Conservation (phyloP, 1,140 invertebrate species). For the Drosophila tristis region DNA sequence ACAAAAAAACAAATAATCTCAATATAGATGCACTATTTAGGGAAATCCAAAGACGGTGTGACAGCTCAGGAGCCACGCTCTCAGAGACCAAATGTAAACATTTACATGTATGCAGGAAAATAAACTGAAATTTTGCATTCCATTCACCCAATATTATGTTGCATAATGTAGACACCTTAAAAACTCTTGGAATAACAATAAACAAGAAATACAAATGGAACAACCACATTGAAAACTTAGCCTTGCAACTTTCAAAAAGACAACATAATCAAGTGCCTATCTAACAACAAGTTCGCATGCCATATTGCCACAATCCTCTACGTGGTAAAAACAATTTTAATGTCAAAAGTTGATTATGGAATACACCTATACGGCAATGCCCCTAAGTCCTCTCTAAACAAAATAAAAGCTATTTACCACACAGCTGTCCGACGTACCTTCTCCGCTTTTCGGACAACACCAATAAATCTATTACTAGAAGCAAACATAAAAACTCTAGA, state of each 20-base stretch:
- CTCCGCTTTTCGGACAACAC: too few species aligned
- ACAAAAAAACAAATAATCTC: conserved; percentile 1
- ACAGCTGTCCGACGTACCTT: too few species aligned
- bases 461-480: too few species aligned
- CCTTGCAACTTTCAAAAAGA: conserved; percentile 8
- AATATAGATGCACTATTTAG: conserved; percentile 3
- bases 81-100: conserved; percentile 18
- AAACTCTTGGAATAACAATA: conserved; percentile 14
- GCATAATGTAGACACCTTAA: background rate
- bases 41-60: conserved; percentile 1
- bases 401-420: too few species aligned
- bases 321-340: too few species aligned
- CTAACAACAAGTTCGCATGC: too few species aligned
- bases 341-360: too few species aligned
- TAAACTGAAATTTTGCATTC: conserved; percentile 7
- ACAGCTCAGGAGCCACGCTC: background rate
- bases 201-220: conserved; percentile 18
- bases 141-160: background rate
- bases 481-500: too few species aligned
- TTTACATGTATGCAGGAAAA: conserved; percentile 10
- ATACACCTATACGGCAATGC: too few species aligned
- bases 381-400: too few species aligned
- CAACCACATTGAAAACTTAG: conserved; percentile 8
- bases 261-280: background rate
- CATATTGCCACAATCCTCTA: too few species aligned